Evolutionary conservation across 1,140 invertebrate genomes (phyloP), one percentile per base, ranked within the genome.

Genomic region (Drosophila repleta): DNA sequence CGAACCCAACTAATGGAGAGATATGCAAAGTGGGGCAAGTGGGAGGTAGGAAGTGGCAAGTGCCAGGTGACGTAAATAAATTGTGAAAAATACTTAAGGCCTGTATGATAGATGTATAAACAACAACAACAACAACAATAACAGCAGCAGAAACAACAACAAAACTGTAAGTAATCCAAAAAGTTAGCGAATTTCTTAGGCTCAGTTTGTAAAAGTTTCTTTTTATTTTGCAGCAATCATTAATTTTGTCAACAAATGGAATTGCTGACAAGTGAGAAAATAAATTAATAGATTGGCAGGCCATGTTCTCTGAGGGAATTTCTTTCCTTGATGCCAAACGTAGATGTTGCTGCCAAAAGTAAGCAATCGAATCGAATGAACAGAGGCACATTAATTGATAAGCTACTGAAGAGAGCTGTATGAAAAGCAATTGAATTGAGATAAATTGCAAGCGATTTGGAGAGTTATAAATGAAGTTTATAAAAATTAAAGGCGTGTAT

Each of bases 31-130:
- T 45, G 21, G 13, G 15, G 49, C 60, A 70, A 65, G 60, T 51
- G 70, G 13, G 4, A 45, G 20, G 17, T 37, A 43, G 26, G 45
- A 49, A 70, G 67, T 67, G 68, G 62, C 79, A 80, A 74, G 64
- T 77, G 74, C 63, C 76, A 69, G 85, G 67, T 81, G 84, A 84
- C 77, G 71, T 77, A 58, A 80, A 90, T 79, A 89, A 81, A 85
- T 89, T 85, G 77, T 73, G 64, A 53, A 67, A 80, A 85, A 90
- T 81, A 70, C 51, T 64, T 51, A 82, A 73, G 67, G 71, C 63
- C 74, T 73, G 66, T 70, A 78, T 90, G 82, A 90, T 90, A 82
- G 82, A 83, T 87, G 82, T 76, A 60, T 74, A 26, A 24, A 6
- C 11, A 26, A 49, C 46, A 49, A 17, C 21, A 49, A 49, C 48